Evolutionary conservation across 2,113 vertebrate species (phyloP).

Genomic region (Glaucomys volans): DNA sequence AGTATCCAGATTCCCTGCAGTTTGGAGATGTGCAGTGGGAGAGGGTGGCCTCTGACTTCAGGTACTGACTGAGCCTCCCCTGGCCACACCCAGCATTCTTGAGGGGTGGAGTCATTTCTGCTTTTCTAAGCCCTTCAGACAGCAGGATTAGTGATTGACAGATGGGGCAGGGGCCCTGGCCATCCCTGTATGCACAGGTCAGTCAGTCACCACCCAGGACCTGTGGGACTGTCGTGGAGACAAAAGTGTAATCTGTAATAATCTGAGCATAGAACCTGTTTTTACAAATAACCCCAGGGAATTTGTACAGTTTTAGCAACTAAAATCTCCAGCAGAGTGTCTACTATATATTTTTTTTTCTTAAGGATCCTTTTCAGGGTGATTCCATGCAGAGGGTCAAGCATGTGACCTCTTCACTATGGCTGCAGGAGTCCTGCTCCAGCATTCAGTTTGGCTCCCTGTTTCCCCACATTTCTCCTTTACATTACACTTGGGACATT

Average conservation of each 20-base stretch:
- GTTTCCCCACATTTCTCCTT: no score
- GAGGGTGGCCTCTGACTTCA: neutral
- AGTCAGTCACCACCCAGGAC: accelerated
- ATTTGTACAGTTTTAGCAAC: neutral
- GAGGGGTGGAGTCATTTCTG: neutral
- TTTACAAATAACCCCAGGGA: neutral
- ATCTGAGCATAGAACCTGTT: neutral
- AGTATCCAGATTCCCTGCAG: slow-evolving; percentile 16
- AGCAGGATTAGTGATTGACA: no score
- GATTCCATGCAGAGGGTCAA: no score
- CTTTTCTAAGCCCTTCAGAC: neutral
- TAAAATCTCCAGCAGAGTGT: neutral
- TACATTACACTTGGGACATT: no score
- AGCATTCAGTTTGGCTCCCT: no score
- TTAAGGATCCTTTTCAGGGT: no score
- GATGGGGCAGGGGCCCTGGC: neutral
- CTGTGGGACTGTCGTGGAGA: accelerated
- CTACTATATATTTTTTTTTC: neutral
- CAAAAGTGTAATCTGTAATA: neutral
- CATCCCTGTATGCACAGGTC: neutral
- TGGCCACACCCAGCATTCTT: neutral
- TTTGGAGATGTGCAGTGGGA: slow-evolving; percentile 32
- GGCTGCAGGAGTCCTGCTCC: no score
- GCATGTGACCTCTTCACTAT: no score
- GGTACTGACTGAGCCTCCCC: accelerated